Base-by-base conservation (phyloP, 2,113 vertebrate species). In the Todiramphus saurophagus region DNA sequence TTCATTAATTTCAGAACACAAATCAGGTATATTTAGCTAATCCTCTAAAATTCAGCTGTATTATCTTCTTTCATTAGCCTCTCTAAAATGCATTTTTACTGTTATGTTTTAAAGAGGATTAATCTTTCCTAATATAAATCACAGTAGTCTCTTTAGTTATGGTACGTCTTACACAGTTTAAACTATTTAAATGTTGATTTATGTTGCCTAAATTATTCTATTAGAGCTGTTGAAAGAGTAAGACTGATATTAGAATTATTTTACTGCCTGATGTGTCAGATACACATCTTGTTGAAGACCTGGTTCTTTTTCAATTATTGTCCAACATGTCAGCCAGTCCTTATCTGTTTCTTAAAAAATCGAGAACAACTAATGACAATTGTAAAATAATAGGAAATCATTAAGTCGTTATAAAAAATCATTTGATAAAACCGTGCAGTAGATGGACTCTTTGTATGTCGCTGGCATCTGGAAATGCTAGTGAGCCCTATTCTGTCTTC, bases 1-100 rank as follows among this genome's bases (percentile, higher is more conserved):
- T 93, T 95, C 31, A 87, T 93, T 74, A 85, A 77, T 97, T 95
- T 94, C 90, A 93, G 93, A 94, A 89, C 88, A 93, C 70, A 85
- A 90, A 92, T 88, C 67, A 91, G 83, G 66, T 92, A 63, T 53
- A 87, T 93, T 88, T 94, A 73, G 81, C 87, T 90, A 93, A 96
- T 93, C 58, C 43, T 89, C 43, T 92, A 90, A 93, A 95, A 94
- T 94, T 89, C 84, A 84, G 43, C 23, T 74, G 19, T 72, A 85
- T 91, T 87, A 92, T 90, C 75, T 83, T 64, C 35, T 91, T 91
- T 88, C 44, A 89, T 96, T 95, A 90, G 25, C 56, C n/a, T 35
- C 41, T 69, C 86, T 96, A 91, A 96, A 97, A 92, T 55, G 7
- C 41, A 76, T 91, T 94, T 93, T 94, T 89, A 19, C 50, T 43